Conservation (phyloP, 1,140 invertebrate genomes). For the Teleogryllus occipitalis region DNA sequence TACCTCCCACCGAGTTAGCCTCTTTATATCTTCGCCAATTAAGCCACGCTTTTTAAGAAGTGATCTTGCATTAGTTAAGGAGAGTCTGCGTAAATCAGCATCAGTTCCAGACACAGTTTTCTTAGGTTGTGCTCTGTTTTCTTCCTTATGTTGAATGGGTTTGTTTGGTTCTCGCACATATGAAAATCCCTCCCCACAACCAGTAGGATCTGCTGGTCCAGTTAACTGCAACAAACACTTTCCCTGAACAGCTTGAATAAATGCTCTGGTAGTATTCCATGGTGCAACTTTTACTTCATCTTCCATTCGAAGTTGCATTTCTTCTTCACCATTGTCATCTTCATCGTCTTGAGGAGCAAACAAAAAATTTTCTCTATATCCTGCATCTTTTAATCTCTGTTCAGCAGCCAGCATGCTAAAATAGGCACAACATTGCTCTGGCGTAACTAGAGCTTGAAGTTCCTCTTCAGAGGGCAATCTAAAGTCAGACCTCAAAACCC, state of each 20-base stretch:
- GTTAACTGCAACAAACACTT: constrained; percentile 93
- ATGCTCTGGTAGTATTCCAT: constrained; percentile 90
- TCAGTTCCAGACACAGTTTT: constrained; percentile 97
- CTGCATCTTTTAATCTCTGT: constrained; percentile 91
- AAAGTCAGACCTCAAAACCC: constrained; percentile 96
- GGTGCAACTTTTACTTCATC: constrained; percentile 91
- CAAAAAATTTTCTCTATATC: constrained; percentile 97
- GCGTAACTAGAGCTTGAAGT: constrained; percentile 94
- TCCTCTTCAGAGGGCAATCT: constrained; percentile 96
- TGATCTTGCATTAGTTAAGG: constrained; percentile 93
- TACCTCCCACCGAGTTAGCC: constrained; percentile 95
- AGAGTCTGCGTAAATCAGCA: constrained; percentile 90
- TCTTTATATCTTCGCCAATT: constrained; percentile 97
- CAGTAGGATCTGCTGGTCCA: constrained; percentile 91
- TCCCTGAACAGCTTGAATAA: constrained; percentile 94
- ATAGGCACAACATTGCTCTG: constrained; percentile 97
- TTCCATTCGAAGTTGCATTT: constrained; percentile 94
- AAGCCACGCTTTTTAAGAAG: constrained; percentile 94
- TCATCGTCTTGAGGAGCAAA: constrained; percentile 96
- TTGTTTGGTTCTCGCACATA: constrained; percentile 96
- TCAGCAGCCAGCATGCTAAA: constrained; percentile 97
- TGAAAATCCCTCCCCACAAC: constrained; percentile 94
- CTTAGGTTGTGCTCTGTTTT: constrained; percentile 86
- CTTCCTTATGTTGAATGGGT: constrained; percentile 79
- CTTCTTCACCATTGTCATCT: constrained; percentile 58